Conservation (phyloP, 2,888 invertebrate species). For the Thera britannica region DNA sequence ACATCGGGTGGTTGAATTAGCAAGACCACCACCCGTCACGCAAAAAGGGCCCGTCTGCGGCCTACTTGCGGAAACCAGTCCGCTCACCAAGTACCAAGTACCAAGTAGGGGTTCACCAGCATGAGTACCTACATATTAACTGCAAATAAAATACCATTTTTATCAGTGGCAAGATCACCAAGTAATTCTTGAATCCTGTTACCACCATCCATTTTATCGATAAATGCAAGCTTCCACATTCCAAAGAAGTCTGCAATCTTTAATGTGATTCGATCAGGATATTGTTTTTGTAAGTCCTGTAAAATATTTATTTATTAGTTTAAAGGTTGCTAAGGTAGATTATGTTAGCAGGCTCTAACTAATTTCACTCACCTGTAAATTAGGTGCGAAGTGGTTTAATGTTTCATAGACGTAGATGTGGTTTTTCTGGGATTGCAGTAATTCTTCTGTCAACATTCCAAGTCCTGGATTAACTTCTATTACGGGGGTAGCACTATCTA, state of each 20-base stretch:
- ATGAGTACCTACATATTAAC: no score
- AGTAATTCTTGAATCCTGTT: conserved; percentile 82
- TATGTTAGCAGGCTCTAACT: neutral
- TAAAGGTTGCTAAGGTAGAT: neutral
- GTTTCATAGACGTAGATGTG: conserved; percentile 86
- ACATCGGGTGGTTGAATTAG: no score
- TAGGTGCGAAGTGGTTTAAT: conserved; percentile 73
- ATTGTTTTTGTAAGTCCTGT: conserved; percentile 63
- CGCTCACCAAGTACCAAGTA: no score
- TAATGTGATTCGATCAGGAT: conserved; percentile 70
- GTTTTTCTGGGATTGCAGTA: conserved; percentile 80
- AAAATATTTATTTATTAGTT: conserved; percentile 34
- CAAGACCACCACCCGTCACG: no score
- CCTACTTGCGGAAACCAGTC: no score
- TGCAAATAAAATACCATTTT: conserved; percentile 60
- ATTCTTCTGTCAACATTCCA: conserved; percentile 86
- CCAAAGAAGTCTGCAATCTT: conserved; percentile 84
- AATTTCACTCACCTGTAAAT: conserved; percentile 66
- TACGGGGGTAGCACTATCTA: conserved; percentile 65
- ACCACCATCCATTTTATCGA: conserved; percentile 85
- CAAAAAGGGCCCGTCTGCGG: no score
- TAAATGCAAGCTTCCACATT: conserved; percentile 82
- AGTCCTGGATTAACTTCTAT: conserved; percentile 90
- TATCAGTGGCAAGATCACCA: conserved; percentile 78
- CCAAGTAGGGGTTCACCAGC: no score